Conservation (phyloP, 2,797 vertebrate species). For the Enteromius afrohamiltoni region DNA sequence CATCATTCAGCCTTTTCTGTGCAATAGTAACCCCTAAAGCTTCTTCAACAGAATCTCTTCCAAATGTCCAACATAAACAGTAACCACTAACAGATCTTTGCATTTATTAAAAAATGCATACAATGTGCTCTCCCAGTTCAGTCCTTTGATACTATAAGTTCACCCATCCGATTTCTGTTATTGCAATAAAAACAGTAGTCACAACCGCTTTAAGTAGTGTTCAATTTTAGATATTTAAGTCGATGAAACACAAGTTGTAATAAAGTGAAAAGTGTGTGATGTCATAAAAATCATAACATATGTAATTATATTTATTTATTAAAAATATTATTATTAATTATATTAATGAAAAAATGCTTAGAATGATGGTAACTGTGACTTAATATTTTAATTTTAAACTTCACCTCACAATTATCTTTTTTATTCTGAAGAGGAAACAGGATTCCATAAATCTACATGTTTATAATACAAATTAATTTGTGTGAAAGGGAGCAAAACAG, state of each 20-base stretch:
- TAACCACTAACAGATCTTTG: neutral
- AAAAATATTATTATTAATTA: neutral
- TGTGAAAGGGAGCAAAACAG: slow-evolving; percentile 19
- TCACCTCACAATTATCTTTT: neutral
- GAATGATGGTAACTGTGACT: neutral
- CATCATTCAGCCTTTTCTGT: neutral
- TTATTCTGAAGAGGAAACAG: neutral
- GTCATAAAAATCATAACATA: neutral
- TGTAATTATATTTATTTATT: neutral
- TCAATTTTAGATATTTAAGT: neutral
- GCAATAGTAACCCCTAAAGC: neutral
- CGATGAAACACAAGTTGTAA: neutral
- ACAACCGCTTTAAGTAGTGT: neutral
- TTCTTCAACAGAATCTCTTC: neutral
- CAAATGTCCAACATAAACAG: neutral
- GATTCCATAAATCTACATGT: slow-evolving; percentile 6
- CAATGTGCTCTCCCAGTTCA: neutral
- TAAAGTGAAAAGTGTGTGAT: neutral
- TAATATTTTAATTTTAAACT: neutral
- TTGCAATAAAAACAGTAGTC: neutral
- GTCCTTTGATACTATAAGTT: neutral
- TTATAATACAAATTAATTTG: slow-evolving; percentile 33
- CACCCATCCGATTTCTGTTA: neutral
- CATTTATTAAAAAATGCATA: neutral
- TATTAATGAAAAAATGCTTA: neutral